phyloP scores from a whole-genome alignment of 2,113 vertebrate genomes.

The Nothobranchius kuhntae region DNA sequence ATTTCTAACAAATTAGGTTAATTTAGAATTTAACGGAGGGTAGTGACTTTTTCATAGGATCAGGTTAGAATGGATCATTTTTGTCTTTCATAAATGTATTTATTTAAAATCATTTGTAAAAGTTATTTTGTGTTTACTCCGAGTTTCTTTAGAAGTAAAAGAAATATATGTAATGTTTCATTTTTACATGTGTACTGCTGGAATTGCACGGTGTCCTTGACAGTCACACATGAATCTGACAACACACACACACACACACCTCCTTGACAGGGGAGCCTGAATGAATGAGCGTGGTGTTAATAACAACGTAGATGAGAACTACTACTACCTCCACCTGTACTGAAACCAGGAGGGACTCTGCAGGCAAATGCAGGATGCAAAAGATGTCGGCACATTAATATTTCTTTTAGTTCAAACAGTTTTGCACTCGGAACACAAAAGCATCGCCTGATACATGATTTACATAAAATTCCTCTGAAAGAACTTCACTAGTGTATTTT shows the following conservation, averaged over 20 bases:
- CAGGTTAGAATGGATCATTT: too few species aligned
- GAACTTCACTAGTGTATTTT: not conserved
- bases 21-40: too few species aligned
- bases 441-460: not conserved
- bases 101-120: too few species aligned
- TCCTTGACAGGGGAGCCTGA: rapidly evolving
- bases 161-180: too few species aligned
- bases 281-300: constrained; percentile 17
- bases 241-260: not conserved
- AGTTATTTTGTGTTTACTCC: too few species aligned
- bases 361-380: constrained; percentile 5
- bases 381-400: constrained; percentile 5
- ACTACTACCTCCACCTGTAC: not conserved
- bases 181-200: too few species aligned
- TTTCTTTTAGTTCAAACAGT: not conserved
- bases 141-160: too few species aligned
- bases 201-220: not conserved
- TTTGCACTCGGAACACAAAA: not conserved
- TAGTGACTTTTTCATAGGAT: too few species aligned
- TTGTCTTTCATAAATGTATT: too few species aligned
- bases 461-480: not conserved
- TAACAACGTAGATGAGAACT: constrained; percentile 13
- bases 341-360: not conserved
- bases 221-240: not conserved
- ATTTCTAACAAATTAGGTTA: too few species aligned